Evolutionary conservation across 2,888 invertebrate genomes (phyloP), one percentile per base, ranked within the genome.

Genomic region (Ormyrus thymus): DNA sequence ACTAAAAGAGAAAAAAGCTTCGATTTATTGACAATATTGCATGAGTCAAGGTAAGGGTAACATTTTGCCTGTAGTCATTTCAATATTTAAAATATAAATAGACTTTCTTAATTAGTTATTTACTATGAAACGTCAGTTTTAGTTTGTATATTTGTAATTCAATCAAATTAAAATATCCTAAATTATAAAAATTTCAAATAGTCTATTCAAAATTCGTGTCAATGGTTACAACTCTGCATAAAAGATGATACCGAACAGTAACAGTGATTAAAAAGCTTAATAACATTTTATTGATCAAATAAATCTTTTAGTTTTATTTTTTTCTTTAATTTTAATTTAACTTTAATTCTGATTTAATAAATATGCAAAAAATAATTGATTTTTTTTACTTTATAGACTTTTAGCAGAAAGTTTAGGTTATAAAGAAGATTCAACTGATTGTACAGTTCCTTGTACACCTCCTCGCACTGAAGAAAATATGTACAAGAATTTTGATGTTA

Each of bases 371-470:
- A 29, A 29, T 29, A 10, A 10, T 80, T 66, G 0, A 29, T 29
- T 29, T 29, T 29, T 29, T 29, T 29, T 29, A 1, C 29, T 29
- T 29, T 29, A 29, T 69, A 90, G 90, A 84, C 85, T 90, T 48
- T 80, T 90, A 58, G 89, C 90, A 7, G 90, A 90, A 80, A 90
- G 89, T 81, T 84, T 90, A 56, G 89, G 89, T 6, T 89, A 89
- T 81, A 88, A 88, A 56, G 89, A 90, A 81, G 90, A 90, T 65
- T 90, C 90, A 5, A 89, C 89, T 55, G 90, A 90, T 72, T 90
- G 90, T 81, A 90, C 90, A 51, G 90, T 90, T 8, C 90, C 90
- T 5, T 90, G 89, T 56, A 89, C 90, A 5, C 90, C 90, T 5
- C 89, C 90, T 6, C 84, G 88, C 6, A 88, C 87, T 61, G 90